Conservation (phyloP, 2,113 vertebrate genomes). For the Eretmochelys imbricata region DNA sequence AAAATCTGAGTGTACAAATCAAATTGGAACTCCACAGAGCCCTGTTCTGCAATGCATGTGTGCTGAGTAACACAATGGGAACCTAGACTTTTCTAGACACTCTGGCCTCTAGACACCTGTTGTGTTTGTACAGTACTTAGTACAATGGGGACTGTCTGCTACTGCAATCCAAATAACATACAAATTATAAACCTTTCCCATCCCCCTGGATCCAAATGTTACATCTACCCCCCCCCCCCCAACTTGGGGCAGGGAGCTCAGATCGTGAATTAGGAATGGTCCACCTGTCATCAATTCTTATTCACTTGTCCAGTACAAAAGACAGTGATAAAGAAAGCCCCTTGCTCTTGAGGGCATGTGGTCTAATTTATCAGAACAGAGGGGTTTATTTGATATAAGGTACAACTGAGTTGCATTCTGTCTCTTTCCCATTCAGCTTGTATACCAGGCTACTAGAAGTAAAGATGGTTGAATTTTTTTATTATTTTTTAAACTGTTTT, state of each 20-base stretch:
- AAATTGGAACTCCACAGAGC: accelerated
- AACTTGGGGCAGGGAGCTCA: not conserved
- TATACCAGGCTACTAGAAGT: not conserved
- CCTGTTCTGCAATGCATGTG: not conserved
- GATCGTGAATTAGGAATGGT: not conserved
- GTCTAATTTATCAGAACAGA: not conserved
- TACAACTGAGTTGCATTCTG: not conserved
- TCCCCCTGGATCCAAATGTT: not conserved
- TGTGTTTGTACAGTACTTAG: not conserved
- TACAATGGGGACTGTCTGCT: accelerated
- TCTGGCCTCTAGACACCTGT: not conserved
- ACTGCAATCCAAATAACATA: accelerated
- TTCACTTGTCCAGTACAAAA: not conserved
- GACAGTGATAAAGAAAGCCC: not conserved
- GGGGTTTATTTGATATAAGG: not conserved
- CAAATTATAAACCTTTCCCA: not conserved
- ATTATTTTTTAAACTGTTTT: not conserved
- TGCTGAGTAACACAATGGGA: not conserved
- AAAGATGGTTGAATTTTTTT: not conserved
- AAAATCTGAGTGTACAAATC: not conserved
- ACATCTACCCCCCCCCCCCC: accelerated
- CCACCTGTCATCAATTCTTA: not conserved
- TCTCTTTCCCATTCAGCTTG: accelerated
- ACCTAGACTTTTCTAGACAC: not conserved
- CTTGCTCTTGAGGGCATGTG: not conserved